Conservation (phyloP, 1,140 invertebrate species). For the Gonatopus flavifemur region DNA sequence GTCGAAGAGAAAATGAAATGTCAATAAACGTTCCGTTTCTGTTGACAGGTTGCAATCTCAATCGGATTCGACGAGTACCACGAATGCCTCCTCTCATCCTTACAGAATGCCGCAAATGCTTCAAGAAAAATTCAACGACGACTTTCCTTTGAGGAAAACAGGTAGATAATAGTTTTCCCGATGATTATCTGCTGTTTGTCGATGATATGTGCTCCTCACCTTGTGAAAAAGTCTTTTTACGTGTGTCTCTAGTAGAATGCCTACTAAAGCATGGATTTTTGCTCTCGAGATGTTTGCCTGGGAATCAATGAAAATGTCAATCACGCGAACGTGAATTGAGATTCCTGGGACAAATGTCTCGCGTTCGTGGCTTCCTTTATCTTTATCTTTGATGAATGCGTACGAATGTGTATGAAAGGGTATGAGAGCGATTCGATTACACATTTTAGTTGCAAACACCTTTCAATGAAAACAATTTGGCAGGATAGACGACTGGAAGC, state of each 20-base stretch:
- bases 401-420: too few species aligned
- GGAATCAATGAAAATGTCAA: too few species aligned
- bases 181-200: too few species aligned
- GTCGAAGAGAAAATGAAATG: too few species aligned
- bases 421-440: too few species aligned
- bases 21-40: not conserved
- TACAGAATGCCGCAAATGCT: constrained; percentile 67
- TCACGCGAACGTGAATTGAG: constrained; percentile 7
- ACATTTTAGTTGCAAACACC: too few species aligned
- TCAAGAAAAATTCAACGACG: constrained; percentile 62
- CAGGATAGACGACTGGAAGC: too few species aligned
- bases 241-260: constrained; percentile 42
- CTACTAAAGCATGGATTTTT: constrained; percentile 55
- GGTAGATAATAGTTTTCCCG: constrained; percentile 69
- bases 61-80: constrained; percentile 51
- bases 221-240: constrained; percentile 18
- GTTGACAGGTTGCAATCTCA: constrained; percentile 50
- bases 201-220: constrained; percentile 22
- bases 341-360: too few species aligned
- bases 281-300: constrained; percentile 20
- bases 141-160: constrained; percentile 93
- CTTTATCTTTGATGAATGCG: too few species aligned
- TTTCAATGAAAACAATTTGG: too few species aligned
- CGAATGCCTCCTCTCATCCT: constrained; percentile 66
- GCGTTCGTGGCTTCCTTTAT: too few species aligned